Evolutionary conservation across 2,797 vertebrate genomes (phyloP).

Genomic region (Spea hammondii): DNA sequence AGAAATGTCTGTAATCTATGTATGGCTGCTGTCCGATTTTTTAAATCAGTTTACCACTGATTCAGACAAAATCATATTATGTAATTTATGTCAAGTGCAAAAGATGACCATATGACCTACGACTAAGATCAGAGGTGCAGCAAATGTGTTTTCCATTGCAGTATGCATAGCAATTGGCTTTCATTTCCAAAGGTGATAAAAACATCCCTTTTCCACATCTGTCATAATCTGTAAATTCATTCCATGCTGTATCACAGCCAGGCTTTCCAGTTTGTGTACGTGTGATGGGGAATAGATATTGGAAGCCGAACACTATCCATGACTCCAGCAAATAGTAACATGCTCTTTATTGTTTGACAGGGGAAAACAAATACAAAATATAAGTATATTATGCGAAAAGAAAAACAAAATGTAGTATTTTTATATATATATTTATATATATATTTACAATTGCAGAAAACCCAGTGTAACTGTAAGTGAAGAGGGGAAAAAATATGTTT

Average conservation of each 20-base stretch:
- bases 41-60: no score
- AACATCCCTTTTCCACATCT: conserved; percentile 56
- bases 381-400: no score
- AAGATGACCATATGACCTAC: conserved; percentile 51
- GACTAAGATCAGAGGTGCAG: conserved; percentile 56
- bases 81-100: conserved; percentile 44
- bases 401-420: no score
- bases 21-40: no score
- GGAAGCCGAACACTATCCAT: background rate
- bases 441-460: no score
- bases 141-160: conserved; percentile 65
- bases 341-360: background rate
- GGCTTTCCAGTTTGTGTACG: conserved; percentile 11
- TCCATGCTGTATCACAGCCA: conserved; percentile 5
- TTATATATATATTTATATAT: no score
- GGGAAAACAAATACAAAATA: background rate
- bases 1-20: no score
- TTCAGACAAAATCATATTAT: no score
- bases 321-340: no score
- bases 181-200: conserved; percentile 60
- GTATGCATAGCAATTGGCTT: conserved; percentile 60
- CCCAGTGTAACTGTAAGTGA: no score
- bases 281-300: conserved; percentile 7
- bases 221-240: conserved; percentile 32
- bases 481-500: no score